A percentile compares a stretch with the other conserved stretches of the same genome.
Conservation (phyloP, 2,888 invertebrate species). For the Noctua janthina region DNA sequence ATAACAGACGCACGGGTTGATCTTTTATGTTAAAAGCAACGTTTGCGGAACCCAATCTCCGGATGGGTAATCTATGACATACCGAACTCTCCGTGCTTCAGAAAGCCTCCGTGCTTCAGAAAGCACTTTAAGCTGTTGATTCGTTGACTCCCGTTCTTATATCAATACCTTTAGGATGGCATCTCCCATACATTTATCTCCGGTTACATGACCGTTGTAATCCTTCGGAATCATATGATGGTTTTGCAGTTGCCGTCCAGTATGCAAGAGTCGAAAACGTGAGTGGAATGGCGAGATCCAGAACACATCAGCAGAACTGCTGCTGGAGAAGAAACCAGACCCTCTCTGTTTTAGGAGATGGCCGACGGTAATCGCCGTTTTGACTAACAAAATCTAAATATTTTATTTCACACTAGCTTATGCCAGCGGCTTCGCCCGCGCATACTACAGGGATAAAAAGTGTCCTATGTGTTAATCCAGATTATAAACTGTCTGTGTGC, state of each 20-base stretch:
- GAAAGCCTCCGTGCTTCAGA: neutral
- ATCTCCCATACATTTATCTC: neutral
- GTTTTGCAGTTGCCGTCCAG: slow-evolving; percentile 76
- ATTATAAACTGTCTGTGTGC: too few relatives aligned
- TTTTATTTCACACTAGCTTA: neutral
- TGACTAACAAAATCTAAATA: neutral
- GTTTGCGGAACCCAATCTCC: neutral
- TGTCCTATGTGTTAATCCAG: too few relatives aligned
- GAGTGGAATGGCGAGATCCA: slow-evolving; percentile 75
- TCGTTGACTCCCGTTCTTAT: neutral
- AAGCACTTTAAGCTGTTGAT: neutral
- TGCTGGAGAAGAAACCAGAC: slow-evolving; percentile 75
- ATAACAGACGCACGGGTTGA: neutral
- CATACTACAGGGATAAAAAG: too few relatives aligned
- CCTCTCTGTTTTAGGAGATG: slow-evolving; percentile 76
- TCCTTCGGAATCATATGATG: neutral
- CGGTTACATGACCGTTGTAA: neutral
- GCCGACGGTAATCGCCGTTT: slow-evolving; percentile 69
- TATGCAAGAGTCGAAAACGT: slow-evolving; percentile 78
- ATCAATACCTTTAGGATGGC: neutral
- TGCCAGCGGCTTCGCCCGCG: too few relatives aligned
- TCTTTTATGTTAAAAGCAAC: neutral
- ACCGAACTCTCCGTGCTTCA: neutral
- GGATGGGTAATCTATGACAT: neutral
- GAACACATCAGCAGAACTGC: slow-evolving; percentile 77